These are phyloP conservation scores for Cliona cf. orientalis DNA, from an alignment of 37 sponge, comb jelly and placozoan genomes.

Conservation along the genomic window DNA sequence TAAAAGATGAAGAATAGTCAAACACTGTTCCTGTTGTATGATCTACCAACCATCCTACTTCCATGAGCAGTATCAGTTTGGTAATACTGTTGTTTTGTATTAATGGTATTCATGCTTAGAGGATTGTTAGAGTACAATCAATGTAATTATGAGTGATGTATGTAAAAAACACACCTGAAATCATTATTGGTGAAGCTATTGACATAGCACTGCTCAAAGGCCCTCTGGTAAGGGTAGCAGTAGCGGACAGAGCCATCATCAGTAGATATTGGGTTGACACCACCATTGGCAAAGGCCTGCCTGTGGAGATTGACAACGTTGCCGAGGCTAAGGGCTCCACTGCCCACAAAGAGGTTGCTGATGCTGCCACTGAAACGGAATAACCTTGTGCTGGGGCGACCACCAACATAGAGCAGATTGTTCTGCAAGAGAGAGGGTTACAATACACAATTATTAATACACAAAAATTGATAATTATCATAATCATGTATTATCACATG, in stretches of 20 bases:
- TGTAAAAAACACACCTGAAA: constrained; percentile 52
- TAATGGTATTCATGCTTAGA: too few species aligned
- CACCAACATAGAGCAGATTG: constrained; percentile 78
- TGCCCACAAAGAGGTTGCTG: constrained; percentile 67
- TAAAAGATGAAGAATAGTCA: not conserved
- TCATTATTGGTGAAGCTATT: constrained; percentile 26
- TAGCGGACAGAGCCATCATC: constrained; percentile 37
- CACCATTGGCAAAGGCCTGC: constrained; percentile 17
- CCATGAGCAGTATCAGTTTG: too few species aligned
- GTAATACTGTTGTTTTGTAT: too few species aligned
- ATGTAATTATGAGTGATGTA: too few species aligned
- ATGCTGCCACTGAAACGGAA: constrained; percentile 81
- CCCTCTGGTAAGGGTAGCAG: constrained; percentile 31
- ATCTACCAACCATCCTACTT: too few species aligned
- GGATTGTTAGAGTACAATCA: too few species aligned
- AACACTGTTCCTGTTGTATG: too few species aligned
- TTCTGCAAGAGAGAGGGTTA: constrained; percentile 21
- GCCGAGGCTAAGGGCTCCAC: constrained; percentile 40
- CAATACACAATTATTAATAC: too few species aligned
- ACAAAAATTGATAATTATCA: not conserved
- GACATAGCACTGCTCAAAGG: constrained; percentile 35
- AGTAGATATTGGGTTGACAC: constrained; percentile 3
- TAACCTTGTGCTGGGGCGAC: constrained; percentile 65
- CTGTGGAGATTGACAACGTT: constrained; percentile 38
- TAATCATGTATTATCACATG: too few species aligned